Evolutionary conservation across 2,113 vertebrate genomes (phyloP).

Genomic region (Triplophysa rosa): DNA sequence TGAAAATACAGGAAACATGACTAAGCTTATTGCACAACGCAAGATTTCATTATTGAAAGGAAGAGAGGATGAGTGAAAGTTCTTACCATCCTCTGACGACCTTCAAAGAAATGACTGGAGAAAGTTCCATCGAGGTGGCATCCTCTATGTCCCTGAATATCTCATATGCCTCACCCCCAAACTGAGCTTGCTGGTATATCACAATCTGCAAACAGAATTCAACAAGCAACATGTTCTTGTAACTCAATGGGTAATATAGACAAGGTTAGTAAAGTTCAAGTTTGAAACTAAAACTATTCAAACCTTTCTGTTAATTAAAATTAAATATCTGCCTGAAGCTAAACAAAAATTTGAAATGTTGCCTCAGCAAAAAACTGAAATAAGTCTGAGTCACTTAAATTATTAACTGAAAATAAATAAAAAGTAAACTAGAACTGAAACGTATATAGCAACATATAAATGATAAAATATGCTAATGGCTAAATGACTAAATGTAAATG

Average conservation of each 20-base stretch:
- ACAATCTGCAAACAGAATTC: slow-evolving; percentile 74
- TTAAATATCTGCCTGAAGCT: too few species aligned
- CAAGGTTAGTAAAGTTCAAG: too few species aligned
- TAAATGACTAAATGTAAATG: too few species aligned
- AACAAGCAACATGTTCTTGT: background rate
- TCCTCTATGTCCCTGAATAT: slow-evolving; percentile 80
- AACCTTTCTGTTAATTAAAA: too few species aligned
- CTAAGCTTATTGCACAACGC: background rate
- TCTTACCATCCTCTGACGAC: slow-evolving; percentile 92
- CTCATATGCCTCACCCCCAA: slow-evolving; percentile 76
- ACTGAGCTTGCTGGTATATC: slow-evolving; percentile 75
- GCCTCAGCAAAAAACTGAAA: too few species aligned
- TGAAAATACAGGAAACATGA: slow-evolving; percentile 13
- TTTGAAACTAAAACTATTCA: too few species aligned
- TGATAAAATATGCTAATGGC: too few species aligned
- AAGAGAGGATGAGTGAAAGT: background rate
- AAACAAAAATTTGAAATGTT: too few species aligned
- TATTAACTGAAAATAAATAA: too few species aligned
- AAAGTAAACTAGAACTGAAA: too few species aligned
- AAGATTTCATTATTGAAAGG: background rate
- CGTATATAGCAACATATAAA: too few species aligned
- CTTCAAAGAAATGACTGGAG: slow-evolving; percentile 82
- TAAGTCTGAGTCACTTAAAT: too few species aligned
- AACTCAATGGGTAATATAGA: background rate
- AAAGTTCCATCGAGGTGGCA: slow-evolving; percentile 81